Percentiles rank a stretch among this genome's conserved stretches.
phyloP scores from a whole-genome alignment of 2,113 vertebrate genomes.

The Tringa solitaria region DNA sequence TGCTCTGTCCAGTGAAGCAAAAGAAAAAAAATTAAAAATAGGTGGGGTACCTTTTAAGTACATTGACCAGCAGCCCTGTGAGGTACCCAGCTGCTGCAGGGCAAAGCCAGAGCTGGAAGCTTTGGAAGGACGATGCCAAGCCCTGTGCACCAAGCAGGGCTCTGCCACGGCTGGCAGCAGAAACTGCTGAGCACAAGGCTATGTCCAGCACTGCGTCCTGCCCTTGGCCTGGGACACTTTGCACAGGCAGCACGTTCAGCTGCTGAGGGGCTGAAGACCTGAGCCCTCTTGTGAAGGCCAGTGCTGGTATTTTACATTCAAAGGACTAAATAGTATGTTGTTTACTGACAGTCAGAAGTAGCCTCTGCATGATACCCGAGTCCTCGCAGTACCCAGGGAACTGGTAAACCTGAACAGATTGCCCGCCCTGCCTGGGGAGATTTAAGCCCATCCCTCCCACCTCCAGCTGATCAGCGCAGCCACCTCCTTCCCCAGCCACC shows the following conservation, averaged over 20 bases:
- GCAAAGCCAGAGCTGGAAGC: background rate
- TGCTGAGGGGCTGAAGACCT: background rate
- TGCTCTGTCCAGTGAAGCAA: background rate
- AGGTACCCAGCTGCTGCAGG: background rate
- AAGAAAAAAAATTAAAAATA: background rate
- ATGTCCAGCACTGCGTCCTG: accelerated
- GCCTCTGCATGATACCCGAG: accelerated
- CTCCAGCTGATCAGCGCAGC: accelerated
- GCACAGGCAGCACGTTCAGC: accelerated
- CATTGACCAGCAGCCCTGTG: background rate
- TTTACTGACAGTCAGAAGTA: accelerated
- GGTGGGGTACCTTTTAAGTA: background rate
- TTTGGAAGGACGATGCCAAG: background rate
- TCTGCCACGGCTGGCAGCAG: background rate
- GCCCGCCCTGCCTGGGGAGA: background rate
- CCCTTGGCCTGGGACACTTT: background rate
- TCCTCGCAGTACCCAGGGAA: background rate
- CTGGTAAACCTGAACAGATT: background rate
- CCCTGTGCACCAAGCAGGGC: accelerated
- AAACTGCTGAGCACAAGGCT: background rate
- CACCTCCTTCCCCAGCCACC: background rate
- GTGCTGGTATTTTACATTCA: background rate
- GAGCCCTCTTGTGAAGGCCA: background rate
- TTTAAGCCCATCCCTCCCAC: background rate
- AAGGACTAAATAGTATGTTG: too few relatives aligned